Conservation (phyloP, 2,797 vertebrate species). For the Monodelphis domestica region DNA sequence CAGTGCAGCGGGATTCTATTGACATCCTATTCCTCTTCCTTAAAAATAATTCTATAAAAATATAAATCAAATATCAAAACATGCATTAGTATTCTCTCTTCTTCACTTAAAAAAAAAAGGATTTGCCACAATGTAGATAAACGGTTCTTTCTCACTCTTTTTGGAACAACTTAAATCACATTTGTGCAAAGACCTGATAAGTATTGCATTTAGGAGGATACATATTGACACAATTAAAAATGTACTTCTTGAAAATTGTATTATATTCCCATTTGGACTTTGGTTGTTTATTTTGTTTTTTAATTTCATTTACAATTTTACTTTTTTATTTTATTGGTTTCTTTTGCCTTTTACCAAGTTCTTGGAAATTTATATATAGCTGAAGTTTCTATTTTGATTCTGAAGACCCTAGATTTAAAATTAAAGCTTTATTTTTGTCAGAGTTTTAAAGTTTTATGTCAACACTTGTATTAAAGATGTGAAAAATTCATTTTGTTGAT, state of each 20-base stretch:
- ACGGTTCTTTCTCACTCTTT: background rate
- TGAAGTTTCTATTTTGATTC: slow-evolving; percentile 68
- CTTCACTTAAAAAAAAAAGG: background rate
- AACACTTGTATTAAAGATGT: slow-evolving; percentile 66
- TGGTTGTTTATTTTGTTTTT: slow-evolving; percentile 17
- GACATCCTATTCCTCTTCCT: background rate
- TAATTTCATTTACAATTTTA: slow-evolving; percentile 31
- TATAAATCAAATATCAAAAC: background rate
- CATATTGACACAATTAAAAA: slow-evolving; percentile 7
- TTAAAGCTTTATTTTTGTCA: slow-evolving; percentile 52
- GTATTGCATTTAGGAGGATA: background rate
- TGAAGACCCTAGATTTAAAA: slow-evolving; percentile 57
- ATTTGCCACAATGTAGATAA: background rate
- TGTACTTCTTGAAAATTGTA: slow-evolving; percentile 53
- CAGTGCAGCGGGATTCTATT: slow-evolving; percentile 6
- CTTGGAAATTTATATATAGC: slow-evolving; percentile 59
- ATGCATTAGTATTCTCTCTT: background rate
- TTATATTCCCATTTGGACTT: background rate
- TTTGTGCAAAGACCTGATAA: background rate
- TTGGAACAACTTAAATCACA: slow-evolving; percentile 18
- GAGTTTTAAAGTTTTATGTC: slow-evolving; percentile 57
- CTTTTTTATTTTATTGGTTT: slow-evolving; percentile 65
- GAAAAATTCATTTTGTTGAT: slow-evolving; percentile 67
- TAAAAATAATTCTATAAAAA: background rate
- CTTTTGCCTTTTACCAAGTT: slow-evolving; percentile 56